Evolutionary conservation across 2,797 vertebrate genomes (phyloP).

Genomic region (Tiaroga cobitis): DNA sequence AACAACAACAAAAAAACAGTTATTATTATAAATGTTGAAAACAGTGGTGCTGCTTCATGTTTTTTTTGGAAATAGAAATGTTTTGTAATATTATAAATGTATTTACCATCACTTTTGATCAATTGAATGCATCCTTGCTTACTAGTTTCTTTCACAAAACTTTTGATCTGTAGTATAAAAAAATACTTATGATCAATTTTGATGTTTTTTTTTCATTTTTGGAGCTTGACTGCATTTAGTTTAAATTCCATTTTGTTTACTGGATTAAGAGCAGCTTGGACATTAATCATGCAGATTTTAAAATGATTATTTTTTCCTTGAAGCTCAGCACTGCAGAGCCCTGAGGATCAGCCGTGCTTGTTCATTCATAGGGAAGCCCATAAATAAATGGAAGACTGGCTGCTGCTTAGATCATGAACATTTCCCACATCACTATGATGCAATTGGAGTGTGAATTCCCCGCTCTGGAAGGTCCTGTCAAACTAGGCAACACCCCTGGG

Average conservation of each 20-base stretch:
- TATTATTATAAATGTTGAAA: background rate
- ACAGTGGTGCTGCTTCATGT: background rate
- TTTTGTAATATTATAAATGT: background rate
- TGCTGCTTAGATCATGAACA: slow-evolving; percentile 35
- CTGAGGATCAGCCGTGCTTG: background rate
- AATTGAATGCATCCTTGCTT: background rate
- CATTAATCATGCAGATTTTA: background rate
- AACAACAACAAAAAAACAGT: background rate
- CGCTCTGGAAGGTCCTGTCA: slow-evolving; percentile 11
- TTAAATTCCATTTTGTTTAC: background rate
- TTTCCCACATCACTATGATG: slow-evolving; percentile 19
- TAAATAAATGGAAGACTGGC: slow-evolving; percentile 23
- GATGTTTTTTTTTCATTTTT: background rate
- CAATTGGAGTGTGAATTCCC: slow-evolving; percentile 17
- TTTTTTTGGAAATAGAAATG: background rate
- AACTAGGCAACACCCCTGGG: slow-evolving; percentile 4
- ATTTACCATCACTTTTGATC: background rate
- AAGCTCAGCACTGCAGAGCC: background rate
- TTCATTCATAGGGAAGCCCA: slow-evolving; percentile 5
- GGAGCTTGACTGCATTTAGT: background rate
- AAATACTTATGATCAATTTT: background rate
- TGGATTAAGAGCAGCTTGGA: background rate
- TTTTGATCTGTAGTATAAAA: background rate
- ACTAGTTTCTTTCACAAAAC: background rate
- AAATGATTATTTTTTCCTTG: background rate